Conservation (phyloP, 1,140 invertebrate species). For the Drosophila cardini region DNA sequence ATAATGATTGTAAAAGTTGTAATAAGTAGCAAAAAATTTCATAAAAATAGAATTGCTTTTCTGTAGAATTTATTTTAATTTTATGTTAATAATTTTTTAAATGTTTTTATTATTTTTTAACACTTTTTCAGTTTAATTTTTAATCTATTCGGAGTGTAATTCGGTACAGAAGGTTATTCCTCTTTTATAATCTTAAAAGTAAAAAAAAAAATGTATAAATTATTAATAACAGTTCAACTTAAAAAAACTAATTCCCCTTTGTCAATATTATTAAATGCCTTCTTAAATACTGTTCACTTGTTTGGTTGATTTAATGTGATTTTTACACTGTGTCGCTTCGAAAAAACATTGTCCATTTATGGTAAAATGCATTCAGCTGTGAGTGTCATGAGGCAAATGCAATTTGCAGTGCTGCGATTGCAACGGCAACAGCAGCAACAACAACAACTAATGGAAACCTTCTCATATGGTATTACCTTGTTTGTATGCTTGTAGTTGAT, state of each 20-base stretch:
- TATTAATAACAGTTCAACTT: conserved; percentile 17
- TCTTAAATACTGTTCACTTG: conserved; percentile 27
- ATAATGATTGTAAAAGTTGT: too few species aligned
- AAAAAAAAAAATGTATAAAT: not conserved
- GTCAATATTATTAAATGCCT: conserved; percentile 31
- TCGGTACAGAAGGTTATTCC: too few species aligned
- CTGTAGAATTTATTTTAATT: not conserved
- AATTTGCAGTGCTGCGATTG: conserved; percentile 59
- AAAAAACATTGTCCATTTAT: conserved; percentile 50
- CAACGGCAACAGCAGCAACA: conserved; percentile 28
- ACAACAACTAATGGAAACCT: conserved; percentile 29
- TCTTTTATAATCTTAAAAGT: too few species aligned
- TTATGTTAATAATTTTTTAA: conserved; percentile 3
- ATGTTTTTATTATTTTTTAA: too few species aligned
- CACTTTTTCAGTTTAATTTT: too few species aligned
- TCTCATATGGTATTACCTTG: conserved; percentile 49
- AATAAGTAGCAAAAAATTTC: too few species aligned
- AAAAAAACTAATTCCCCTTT: conserved; percentile 28
- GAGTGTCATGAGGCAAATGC: conserved; percentile 79
- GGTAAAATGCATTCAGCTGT: conserved; percentile 69
- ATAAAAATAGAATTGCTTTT: not conserved
- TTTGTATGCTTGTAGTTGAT: conserved; percentile 43
- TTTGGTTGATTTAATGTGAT: conserved; percentile 67
- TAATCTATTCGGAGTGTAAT: too few species aligned
- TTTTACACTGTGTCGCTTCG: conserved; percentile 51